These are phyloP conservation scores for Ditylenchus weischeri DNA, from an alignment of 2,888 invertebrate species.

Conservation along the genomic window DNA sequence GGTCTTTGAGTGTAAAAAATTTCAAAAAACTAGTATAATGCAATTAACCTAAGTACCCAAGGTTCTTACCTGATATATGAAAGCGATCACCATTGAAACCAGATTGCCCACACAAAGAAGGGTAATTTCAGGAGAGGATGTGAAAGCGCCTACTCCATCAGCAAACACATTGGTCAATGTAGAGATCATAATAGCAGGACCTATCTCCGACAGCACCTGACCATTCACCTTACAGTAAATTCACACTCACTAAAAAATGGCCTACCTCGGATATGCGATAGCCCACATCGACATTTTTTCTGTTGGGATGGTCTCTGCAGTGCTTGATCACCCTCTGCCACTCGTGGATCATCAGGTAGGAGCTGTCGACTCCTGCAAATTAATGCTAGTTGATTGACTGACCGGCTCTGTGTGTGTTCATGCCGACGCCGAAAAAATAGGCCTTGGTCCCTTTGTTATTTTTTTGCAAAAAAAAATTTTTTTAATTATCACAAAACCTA, in stretches of 20 bases:
- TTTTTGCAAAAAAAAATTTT: too few relatives aligned
- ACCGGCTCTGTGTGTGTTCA: too few relatives aligned
- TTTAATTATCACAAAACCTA: too few relatives aligned
- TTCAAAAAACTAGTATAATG: not conserved
- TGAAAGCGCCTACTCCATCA: conserved; percentile 46
- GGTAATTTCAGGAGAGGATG: conserved; percentile 54
- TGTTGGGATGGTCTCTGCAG: conserved; percentile 46
- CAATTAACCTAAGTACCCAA: not conserved
- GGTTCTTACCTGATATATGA: conserved; percentile 44
- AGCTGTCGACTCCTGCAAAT: conserved; percentile 48
- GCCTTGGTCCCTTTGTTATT: too few relatives aligned
- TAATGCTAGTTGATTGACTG: conserved; percentile 17
- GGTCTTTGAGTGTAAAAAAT: not conserved
- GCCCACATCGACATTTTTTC: conserved; percentile 48
- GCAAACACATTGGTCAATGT: conserved; percentile 54
- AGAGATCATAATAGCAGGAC: conserved; percentile 55
- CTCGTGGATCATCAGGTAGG: conserved; percentile 56
- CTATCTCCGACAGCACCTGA: conserved; percentile 46
- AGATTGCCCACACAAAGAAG: conserved; percentile 53
- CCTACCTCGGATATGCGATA: conserved; percentile 48
- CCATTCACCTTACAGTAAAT: too few relatives aligned
- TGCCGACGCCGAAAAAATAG: too few relatives aligned
- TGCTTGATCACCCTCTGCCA: conserved; percentile 56
- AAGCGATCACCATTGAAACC: conserved; percentile 52
- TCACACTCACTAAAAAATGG: not conserved